Evolutionary conservation across 2,797 vertebrate species (phyloP).

Genomic region (Cryptoprocta ferox): DNA sequence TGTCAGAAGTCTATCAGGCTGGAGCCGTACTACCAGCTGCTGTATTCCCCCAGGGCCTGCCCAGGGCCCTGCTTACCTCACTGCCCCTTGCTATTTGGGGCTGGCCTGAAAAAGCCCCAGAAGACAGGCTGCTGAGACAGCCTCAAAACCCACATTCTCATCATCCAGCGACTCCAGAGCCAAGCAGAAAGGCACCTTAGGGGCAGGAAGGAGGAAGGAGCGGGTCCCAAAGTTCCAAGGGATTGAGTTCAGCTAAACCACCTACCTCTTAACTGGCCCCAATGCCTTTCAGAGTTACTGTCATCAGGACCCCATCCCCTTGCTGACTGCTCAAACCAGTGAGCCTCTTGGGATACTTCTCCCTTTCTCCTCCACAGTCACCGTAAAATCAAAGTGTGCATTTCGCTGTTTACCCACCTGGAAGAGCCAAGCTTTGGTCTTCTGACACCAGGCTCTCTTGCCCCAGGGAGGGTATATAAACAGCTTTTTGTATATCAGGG

Average conservation of each 20-base stretch:
- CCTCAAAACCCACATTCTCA: not conserved
- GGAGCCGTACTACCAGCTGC: not conserved
- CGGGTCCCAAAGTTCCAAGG: not conserved
- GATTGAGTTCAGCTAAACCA: not conserved
- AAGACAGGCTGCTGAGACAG: not conserved
- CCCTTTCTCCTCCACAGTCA: not conserved
- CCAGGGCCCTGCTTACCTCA: not conserved
- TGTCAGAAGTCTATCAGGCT: not conserved
- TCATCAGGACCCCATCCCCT: not conserved
- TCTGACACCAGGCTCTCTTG: not conserved
- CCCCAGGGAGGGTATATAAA: not conserved
- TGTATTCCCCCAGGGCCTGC: not conserved
- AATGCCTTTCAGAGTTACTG: not conserved
- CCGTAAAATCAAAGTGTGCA: not conserved
- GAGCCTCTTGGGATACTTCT: not conserved
- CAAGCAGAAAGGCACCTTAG: not conserved
- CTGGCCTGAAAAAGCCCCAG: not conserved
- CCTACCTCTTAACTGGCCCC: not conserved
- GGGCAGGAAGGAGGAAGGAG: not conserved
- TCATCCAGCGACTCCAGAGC: not conserved
- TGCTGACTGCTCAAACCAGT: not conserved
- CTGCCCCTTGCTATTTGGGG: not conserved
- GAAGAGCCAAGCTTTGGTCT: not conserved
- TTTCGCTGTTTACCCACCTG: not conserved
- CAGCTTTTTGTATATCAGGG: not conserved